Conservation (phyloP, 2,113 vertebrate species). For the Gobio gobio region DNA sequence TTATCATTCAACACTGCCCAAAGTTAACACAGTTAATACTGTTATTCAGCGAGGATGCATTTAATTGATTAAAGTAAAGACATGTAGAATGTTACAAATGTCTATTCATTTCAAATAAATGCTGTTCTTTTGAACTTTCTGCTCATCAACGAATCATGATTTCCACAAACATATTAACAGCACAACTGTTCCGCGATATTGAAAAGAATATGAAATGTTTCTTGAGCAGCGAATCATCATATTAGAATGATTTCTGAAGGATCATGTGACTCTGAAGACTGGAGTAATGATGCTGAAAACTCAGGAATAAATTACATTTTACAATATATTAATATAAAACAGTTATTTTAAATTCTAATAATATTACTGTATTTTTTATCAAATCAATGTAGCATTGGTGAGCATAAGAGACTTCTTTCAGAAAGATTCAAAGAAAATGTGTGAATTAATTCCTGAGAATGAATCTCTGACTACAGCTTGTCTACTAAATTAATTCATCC, state of each 20-base stretch:
- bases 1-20: background rate
- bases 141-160: no score
- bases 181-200: background rate
- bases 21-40: background rate
- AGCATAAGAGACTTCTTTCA: background rate
- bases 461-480: background rate
- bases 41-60: background rate
- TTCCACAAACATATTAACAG: background rate
- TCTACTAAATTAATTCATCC: background rate
- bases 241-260: background rate
- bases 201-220: background rate
- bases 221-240: background rate
- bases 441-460: background rate
- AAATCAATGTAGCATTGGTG: background rate
- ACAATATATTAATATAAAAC: background rate
- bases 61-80: background rate
- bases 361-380: background rate
- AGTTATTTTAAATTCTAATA: background rate
- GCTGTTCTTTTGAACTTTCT: no score
- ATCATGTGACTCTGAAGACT: background rate
- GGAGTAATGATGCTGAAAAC: background rate
- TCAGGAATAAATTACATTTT: background rate
- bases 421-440: background rate
- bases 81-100: no score
- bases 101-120: background rate